A percentile compares a stretch with the other conserved stretches of the same genome.
These are phyloP conservation scores for Akabosia matsudoensis DNA, from an alignment of 1,140 invertebrate genomes.

Conservation along the genomic window DNA sequence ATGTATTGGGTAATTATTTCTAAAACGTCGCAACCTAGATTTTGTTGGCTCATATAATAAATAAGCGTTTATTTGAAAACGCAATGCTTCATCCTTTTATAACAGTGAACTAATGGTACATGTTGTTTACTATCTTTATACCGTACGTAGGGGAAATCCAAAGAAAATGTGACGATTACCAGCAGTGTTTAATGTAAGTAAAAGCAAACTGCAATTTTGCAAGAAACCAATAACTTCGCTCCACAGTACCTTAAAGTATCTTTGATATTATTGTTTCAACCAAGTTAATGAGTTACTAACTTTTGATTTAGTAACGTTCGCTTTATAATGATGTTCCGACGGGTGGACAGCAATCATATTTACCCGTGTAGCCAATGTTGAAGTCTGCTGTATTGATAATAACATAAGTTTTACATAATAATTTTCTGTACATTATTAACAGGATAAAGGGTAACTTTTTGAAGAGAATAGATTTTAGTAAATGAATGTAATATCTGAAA, in stretches of 20 bases:
- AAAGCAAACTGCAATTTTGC: not conserved
- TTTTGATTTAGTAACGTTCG: not conserved
- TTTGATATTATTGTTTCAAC: conserved; percentile 7
- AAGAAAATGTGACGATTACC: not conserved
- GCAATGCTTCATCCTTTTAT: too few species aligned
- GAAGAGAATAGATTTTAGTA: too few species aligned
- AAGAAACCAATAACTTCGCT: not conserved
- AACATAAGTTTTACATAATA: not conserved
- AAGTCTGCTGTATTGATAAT: conserved; percentile 24
- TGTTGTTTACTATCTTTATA: too few species aligned
- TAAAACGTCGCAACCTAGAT: too few species aligned
- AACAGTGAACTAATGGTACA: too few species aligned
- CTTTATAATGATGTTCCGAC: not conserved
- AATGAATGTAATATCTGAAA: not conserved
- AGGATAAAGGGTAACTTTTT: too few species aligned
- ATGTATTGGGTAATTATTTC: too few species aligned
- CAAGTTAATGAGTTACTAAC: conserved; percentile 2
- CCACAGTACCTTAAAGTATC: conserved; percentile 17
- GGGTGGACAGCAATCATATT: not conserved
- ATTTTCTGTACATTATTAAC: not conserved
- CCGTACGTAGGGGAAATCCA: not conserved
- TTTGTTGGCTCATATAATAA: too few species aligned
- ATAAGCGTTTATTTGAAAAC: too few species aligned
- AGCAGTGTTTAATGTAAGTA: too few species aligned
- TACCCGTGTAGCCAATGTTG: conserved; percentile 18